These are phyloP conservation scores for Drosophila nr. medialis DNA, from an alignment of 2,888 invertebrate genomes.

Conservation along the genomic window DNA sequence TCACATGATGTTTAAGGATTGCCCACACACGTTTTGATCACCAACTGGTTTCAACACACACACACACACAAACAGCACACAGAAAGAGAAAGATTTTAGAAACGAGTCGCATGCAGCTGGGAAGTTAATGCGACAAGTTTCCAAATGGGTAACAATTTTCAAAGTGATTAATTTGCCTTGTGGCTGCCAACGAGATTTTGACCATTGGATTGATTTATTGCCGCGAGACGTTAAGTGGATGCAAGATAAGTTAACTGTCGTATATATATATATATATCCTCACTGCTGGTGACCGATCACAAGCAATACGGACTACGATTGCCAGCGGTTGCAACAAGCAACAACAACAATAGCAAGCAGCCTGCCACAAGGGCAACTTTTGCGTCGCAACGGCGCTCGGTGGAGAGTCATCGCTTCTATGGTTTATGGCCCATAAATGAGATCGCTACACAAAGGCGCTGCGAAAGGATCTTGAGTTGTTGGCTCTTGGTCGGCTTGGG, in stretches of 20 bases:
- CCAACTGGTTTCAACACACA: conserved; percentile 40
- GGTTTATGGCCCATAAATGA: conserved; percentile 78
- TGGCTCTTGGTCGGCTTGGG: conserved; percentile 21
- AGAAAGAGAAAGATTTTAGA: conserved; percentile 21
- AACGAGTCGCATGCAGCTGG: conserved; percentile 61
- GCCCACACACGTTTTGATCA: conserved; percentile 68
- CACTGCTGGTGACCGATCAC: conserved; percentile 74
- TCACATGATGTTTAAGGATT: conserved; percentile 74
- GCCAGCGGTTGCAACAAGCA: conserved; percentile 31
- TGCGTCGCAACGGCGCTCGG: conserved; percentile 12
- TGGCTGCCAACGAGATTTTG: conserved; percentile 75
- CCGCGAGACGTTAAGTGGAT: conserved; percentile 81
- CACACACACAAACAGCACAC: background rate
- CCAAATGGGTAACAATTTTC: conserved; percentile 79
- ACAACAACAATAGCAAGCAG: conserved; percentile 14
- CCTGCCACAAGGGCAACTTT: conserved; percentile 28
- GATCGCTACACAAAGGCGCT: conserved; percentile 64
- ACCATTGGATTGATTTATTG: conserved; percentile 82
- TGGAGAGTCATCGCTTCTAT: conserved; percentile 48
- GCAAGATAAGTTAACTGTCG: conserved; percentile 81
- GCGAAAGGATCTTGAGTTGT: conserved; percentile 55
- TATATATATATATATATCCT: conserved; percentile 64
- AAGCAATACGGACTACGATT: conserved; percentile 54
- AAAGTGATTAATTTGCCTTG: conserved; percentile 81
- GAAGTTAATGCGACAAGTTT: conserved; percentile 79